Percentiles rank a stretch among this genome's conserved stretches.
phyloP scores from a whole-genome alignment of 2,113 vertebrate species.

The Turdus rufiventris region DNA sequence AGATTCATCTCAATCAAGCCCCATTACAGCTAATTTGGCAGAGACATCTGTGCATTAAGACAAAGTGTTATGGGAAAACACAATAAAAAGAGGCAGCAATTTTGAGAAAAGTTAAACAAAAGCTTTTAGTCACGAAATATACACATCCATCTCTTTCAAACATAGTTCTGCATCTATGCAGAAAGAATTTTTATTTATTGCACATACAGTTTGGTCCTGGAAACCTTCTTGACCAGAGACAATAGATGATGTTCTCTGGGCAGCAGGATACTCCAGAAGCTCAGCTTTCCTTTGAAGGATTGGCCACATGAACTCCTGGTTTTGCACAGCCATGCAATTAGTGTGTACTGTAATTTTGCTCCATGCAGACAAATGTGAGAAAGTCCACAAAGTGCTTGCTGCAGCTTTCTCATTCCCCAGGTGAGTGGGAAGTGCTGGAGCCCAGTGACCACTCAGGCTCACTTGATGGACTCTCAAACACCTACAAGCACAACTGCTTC shows the following conservation, averaged over 20 bases:
- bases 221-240: neutral
- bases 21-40: neutral
- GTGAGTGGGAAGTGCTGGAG: neutral
- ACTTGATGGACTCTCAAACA: neutral
- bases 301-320: neutral
- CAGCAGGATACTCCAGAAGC: neutral
- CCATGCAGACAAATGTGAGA: neutral
- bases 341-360: neutral
- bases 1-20: neutral
- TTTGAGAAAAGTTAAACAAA: neutral
- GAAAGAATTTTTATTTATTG: neutral
- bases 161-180: neutral
- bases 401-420: neutral
- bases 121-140: neutral
- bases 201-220: neutral
- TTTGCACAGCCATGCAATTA: neutral
- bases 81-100: neutral
- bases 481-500: neutral
- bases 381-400: neutral
- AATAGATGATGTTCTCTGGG: neutral
- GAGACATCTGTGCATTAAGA: neutral
- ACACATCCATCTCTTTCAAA: neutral
- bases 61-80: neutral
- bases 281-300: neutral
- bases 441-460: neutral